Base-by-base conservation (phyloP, 53 echinoderm and acorn worm genomes). In the Paelopatides confundens region DNA sequence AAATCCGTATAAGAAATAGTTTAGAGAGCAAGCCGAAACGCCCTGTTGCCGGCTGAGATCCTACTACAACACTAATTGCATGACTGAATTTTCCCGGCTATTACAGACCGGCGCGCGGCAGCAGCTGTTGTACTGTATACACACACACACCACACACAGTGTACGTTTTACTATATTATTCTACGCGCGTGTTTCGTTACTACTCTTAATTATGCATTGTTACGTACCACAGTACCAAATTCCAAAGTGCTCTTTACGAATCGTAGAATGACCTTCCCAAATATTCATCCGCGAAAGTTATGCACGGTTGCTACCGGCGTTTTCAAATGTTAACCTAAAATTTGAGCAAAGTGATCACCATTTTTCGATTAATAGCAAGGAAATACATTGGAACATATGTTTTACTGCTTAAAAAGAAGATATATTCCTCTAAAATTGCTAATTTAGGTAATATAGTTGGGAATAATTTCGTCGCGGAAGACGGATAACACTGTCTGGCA, bases 391-490 rank as follows among this genome's bases (percentile, higher is more conserved):
- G 7, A 67, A 34, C 4, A 34, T 31, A 7, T 11, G 6, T 31
- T 14, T 32, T 18, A 67, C 32, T 34, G 31, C 32, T 4, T 31
- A 10, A 58, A 18, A 34, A 31, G 3, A 6, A 31, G 35, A 17
- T 67, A 26, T 67, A 31, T 67, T 3, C 68, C 68, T 67, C 68
- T 35, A 30, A 67, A 31, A 67, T 50, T 31, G 18, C 29, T 1
- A 54, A 31, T 53, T 53, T 7, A 31, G 28, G 79, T 35, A 39
- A 26, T 24, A 47, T 31, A 13, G 14, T 31, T 15, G 51, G 51
- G 79, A 31, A 53, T 79, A 79, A 79, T 79, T 79, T 79, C 79
- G 79, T 52, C 79, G 79, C 79, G 79, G 79, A 79, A 34, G 50
- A 17, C 51, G 7, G 31, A 74, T 74, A 40, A 50, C 51, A 6